Conservation (phyloP, 2,888 invertebrate genomes). For the Dryomyza anilis region DNA sequence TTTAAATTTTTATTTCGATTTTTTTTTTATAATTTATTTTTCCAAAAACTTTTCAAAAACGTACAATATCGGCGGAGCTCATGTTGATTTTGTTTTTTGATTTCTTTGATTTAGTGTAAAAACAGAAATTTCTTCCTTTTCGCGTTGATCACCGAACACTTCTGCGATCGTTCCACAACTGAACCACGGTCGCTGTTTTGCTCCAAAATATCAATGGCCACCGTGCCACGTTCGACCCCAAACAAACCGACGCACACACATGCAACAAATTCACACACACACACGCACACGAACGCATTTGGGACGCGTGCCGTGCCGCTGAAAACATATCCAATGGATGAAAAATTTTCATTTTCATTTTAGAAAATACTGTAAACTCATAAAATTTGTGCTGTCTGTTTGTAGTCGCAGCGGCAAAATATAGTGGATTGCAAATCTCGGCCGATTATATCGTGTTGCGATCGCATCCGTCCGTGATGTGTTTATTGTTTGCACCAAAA, state of each 20-base stretch:
- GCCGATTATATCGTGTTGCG: slow-evolving; percentile 2
- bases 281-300: slow-evolving; percentile 6
- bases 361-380: slow-evolving; percentile 52
- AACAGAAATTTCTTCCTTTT: slow-evolving; percentile 1
- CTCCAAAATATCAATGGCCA: slow-evolving; percentile 35
- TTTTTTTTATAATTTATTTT: too few relatives aligned
- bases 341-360: slow-evolving; percentile 25
- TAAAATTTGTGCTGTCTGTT: slow-evolving; percentile 22
- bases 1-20: too few relatives aligned
- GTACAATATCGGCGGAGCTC: slow-evolving; percentile 42
- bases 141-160: slow-evolving; percentile 20
- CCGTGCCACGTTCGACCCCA: not conserved
- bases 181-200: slow-evolving; percentile 20
- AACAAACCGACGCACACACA: slow-evolving; percentile 8
- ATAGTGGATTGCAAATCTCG: slow-evolving; percentile 36
- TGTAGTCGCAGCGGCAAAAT: slow-evolving; percentile 17
- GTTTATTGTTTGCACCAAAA: slow-evolving; percentile 23
- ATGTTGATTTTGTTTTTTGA: slow-evolving; percentile 43
- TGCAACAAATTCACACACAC: slow-evolving; percentile 2
- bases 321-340: slow-evolving; percentile 12
- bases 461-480: slow-evolving; percentile 9
- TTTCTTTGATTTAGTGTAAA: not conserved
- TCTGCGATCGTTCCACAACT: slow-evolving; percentile 39
- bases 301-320: not conserved
- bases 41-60: slow-evolving; percentile 3